These are phyloP conservation scores for Acanthacorydalis orientalis DNA, from an alignment of 2,888 invertebrate genomes.

Conservation along the genomic window DNA sequence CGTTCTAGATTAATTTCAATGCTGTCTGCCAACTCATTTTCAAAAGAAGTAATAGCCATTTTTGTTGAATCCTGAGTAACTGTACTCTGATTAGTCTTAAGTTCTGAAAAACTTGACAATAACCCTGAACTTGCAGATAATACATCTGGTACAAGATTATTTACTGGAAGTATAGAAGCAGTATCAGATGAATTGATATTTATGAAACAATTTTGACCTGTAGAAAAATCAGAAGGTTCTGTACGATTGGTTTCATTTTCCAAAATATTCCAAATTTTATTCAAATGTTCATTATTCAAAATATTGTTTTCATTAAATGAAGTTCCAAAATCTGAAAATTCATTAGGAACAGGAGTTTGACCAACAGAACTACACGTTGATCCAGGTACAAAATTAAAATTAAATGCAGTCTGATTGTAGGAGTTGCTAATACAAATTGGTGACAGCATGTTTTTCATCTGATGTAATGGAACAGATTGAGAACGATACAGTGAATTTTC, in stretches of 20 bases:
- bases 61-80: too few species aligned
- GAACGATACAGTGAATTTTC: conserved; percentile 32
- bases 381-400: conserved; percentile 16
- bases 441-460: conserved; percentile 24
- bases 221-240: neutral
- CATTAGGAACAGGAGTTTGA: conserved; percentile 51
- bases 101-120: too few species aligned
- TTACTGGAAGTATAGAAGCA: neutral
- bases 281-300: conserved; percentile 41
- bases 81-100: too few species aligned
- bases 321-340: conserved; percentile 54
- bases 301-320: conserved; percentile 37
- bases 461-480: conserved; percentile 62
- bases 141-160: too few species aligned
- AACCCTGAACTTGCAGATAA: too few species aligned
- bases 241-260: conserved; percentile 17
- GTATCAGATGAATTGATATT: neutral
- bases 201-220: neutral
- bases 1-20: neutral
- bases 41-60: too few species aligned
- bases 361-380: conserved; percentile 47
- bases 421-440: conserved; percentile 10
- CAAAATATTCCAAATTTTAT: conserved; percentile 46
- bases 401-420: neutral
- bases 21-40: too few species aligned